These are phyloP conservation scores for Yponomeuta plumbellus DNA, from an alignment of 2,888 invertebrate species.

Conservation along the genomic window DNA sequence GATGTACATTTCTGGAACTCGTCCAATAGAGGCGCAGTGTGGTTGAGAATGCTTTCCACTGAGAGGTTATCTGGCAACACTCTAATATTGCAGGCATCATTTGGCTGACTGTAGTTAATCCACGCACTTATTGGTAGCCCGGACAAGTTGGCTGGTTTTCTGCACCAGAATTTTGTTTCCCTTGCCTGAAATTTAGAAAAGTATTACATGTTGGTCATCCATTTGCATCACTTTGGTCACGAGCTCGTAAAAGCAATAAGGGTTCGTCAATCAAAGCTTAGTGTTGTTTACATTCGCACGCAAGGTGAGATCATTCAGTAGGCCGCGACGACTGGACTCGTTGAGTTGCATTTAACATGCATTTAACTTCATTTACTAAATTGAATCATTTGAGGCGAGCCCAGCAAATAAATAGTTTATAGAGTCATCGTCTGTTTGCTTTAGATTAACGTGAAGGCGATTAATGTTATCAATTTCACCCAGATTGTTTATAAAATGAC, in stretches of 20 bases:
- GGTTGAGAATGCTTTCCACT: constrained; percentile 51
- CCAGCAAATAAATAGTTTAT: neutral
- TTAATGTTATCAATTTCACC: neutral
- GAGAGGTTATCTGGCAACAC: constrained; percentile 56
- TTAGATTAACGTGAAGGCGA: neutral
- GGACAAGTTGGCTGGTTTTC: constrained; percentile 74
- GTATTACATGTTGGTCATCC: constrained; percentile 1
- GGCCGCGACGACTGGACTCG: neutral
- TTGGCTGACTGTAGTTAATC: constrained; percentile 81
- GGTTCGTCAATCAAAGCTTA: neutral
- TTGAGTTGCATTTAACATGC: constrained; percentile 1
- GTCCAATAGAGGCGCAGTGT: constrained; percentile 52
- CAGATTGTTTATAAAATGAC: neutral
- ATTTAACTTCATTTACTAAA: neutral
- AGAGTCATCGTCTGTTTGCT: neutral
- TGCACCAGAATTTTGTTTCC: constrained; percentile 82
- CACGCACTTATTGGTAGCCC: constrained; percentile 74
- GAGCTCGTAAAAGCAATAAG: neutral
- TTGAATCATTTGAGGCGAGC: neutral
- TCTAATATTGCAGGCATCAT: constrained; percentile 75
- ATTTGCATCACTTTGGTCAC: neutral
- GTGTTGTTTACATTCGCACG: neutral
- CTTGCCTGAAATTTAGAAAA: constrained; percentile 68
- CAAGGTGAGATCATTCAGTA: constrained; percentile 1
- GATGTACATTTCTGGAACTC: constrained; percentile 70